Base-by-base conservation (phyloP, 1,140 invertebrate species). In the Globodera rostochiensis region DNA sequence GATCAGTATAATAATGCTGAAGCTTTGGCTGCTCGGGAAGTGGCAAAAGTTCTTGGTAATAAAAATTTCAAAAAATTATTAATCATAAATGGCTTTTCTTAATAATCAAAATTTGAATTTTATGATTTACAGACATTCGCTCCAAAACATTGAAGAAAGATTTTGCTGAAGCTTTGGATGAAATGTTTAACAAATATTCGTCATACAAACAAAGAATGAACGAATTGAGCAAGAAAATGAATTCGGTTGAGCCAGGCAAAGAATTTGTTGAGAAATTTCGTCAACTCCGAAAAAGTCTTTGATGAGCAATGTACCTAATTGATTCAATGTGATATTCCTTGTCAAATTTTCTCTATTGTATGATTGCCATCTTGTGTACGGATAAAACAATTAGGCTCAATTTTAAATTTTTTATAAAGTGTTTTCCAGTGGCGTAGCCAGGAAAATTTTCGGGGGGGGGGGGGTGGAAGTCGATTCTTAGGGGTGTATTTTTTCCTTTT, bases 1-100 rank as follows among this genome's bases (percentile, higher is more conserved):
- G 84, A 85, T 57, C 84, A 85, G 57, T 50, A 50, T 15, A 60
- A 73, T n/a, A 85, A 85, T 77, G 50, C 57, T 4, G 57, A 64
- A 19, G 57, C 57, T 1, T 64, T 64, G 57, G 57, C 57, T 11
- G 57, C 57, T 57, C 71, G 71, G 2, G 57, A 15, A 6, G 57
- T 64, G 57, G 57, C 57, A 64, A 64, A 64, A 64, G 57, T 64
- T 4, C 6, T 64, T 64, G 57, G 57, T 64, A 64, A 53, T 50
- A 53, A 15, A 60, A 60, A 60, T 15, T 5, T 15, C 5, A 60
- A 60, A 19, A 60, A 60, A 60, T 60, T 60, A 5, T 60, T 6
- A 60, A 60, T 36, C 36, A 36, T 36, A 36, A 36, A 36, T 36
- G 36, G 25, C 25, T 3, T 36, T 36, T 36, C 36, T 36, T 36